A percentile compares a stretch with the other conserved stretches of the same genome.
These are phyloP conservation scores for Drosophila percnosoma DNA, from an alignment of 2,888 invertebrate genomes.

Conservation along the genomic window DNA sequence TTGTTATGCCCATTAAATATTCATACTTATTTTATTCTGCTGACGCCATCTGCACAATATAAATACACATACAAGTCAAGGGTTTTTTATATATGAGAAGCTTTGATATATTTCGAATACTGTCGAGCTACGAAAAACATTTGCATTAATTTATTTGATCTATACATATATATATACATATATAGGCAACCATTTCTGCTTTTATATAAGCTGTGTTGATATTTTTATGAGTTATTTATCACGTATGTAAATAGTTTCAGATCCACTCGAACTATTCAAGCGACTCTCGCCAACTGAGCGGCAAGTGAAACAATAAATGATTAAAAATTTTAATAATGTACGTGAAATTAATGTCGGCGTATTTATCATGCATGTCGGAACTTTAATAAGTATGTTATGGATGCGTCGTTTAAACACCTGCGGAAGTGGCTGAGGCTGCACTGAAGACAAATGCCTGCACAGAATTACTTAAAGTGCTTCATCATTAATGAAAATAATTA, in stretches of 20 bases:
- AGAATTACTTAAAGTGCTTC: constrained; percentile 29
- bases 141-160: not conserved
- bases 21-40: not conserved
- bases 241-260: not conserved
- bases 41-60: not conserved
- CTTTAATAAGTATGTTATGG: constrained; percentile 30
- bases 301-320: constrained; percentile 52
- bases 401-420: constrained; percentile 37
- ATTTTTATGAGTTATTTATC: not conserved
- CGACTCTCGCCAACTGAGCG: constrained; percentile 19
- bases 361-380: constrained; percentile 40
- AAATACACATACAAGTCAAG: not conserved
- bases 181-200: not conserved
- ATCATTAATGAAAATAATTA: constrained; percentile 16
- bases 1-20: not conserved
- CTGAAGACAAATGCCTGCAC: constrained; percentile 16
- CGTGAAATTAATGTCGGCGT: constrained; percentile 52
- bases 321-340: constrained; percentile 70
- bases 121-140: not conserved
- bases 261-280: constrained; percentile 8
- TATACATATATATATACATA: too few species aligned
- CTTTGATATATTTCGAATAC: not conserved
- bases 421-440: constrained; percentile 12
- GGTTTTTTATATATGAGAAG: not conserved
- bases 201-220: not conserved